A percentile compares a stretch with the other conserved stretches of the same genome.
Evolutionary conservation across 1,140 invertebrate genomes (phyloP).

Genomic region (Pogonomyrmex barbatus): DNA sequence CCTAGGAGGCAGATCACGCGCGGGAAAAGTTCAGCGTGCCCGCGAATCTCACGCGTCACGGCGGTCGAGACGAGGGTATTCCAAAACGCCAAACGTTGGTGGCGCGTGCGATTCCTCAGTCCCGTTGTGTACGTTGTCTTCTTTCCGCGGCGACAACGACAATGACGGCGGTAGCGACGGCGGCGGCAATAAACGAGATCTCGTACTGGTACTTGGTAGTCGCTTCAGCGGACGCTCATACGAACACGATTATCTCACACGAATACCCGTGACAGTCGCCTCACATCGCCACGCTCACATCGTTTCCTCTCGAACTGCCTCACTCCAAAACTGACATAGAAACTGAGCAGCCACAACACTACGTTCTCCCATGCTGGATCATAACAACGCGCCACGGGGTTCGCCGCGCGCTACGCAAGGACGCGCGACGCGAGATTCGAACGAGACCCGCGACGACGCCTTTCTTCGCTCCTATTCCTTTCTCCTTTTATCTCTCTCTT

Average conservation of each 20-base stretch:
- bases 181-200: conserved; percentile 41
- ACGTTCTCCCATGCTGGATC: conserved; percentile 86
- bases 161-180: neutral
- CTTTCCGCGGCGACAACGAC: conserved; percentile 9
- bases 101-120: conserved; percentile 33
- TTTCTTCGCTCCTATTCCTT: too few species aligned
- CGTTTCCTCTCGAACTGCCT: conserved; percentile 72
- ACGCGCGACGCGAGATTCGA: conserved; percentile 75
- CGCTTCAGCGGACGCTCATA: conserved; percentile 28
- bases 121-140: conserved; percentile 56
- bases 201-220: neutral
- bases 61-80: neutral
- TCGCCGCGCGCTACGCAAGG: conserved; percentile 77
- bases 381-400: conserved; percentile 86
- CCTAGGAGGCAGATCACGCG: conserved; percentile 61
- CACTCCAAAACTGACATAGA: conserved; percentile 85
- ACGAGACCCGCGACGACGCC: neutral
- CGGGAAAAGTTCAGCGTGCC: conserved; percentile 73
- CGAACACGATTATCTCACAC: conserved; percentile 61
- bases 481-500: neutral
- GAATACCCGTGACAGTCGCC: conserved; percentile 44
- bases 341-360: conserved; percentile 85
- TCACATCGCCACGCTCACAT: conserved; percentile 74
- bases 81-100: neutral
- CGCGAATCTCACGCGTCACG: conserved; percentile 62